phyloP scores from a whole-genome alignment of 2,113 vertebrate species.

The Larimichthys crocea region DNA sequence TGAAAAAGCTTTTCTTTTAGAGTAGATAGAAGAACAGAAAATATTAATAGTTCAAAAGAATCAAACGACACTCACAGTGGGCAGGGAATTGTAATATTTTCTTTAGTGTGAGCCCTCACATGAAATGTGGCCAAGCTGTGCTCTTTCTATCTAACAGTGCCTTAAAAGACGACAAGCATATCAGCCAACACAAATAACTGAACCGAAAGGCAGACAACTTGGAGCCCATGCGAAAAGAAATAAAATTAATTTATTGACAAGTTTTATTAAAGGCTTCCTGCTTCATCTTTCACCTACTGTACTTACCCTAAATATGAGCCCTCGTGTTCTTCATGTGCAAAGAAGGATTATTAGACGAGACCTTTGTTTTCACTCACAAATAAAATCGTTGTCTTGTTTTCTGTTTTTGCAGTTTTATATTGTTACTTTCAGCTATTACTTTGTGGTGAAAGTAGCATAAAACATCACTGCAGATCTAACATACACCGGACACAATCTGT shows the following conservation, averaged over 20 bases:
- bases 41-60: too few relatives aligned
- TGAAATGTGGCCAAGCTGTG: neutral
- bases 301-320: neutral
- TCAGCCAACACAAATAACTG: conserved; percentile 9
- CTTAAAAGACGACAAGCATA: neutral
- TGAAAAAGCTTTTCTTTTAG: too few relatives aligned
- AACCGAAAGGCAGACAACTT: neutral
- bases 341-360: neutral
- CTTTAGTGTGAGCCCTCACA: neutral
- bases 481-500: neutral
- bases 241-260: neutral
- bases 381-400: neutral
- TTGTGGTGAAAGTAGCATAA: neutral
- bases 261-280: neutral
- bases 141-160: neutral
- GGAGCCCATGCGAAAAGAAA: neutral
- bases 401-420: too few relatives aligned
- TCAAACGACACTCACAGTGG: neutral
- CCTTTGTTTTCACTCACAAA: neutral
- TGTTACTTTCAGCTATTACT: too few relatives aligned
- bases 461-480: neutral
- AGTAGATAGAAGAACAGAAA: too few relatives aligned
- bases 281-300: neutral
- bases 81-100: neutral
- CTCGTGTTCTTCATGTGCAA: neutral